These are phyloP conservation scores for Drosophila pachea DNA, from an alignment of 1,140 invertebrate species.

Conservation along the genomic window DNA sequence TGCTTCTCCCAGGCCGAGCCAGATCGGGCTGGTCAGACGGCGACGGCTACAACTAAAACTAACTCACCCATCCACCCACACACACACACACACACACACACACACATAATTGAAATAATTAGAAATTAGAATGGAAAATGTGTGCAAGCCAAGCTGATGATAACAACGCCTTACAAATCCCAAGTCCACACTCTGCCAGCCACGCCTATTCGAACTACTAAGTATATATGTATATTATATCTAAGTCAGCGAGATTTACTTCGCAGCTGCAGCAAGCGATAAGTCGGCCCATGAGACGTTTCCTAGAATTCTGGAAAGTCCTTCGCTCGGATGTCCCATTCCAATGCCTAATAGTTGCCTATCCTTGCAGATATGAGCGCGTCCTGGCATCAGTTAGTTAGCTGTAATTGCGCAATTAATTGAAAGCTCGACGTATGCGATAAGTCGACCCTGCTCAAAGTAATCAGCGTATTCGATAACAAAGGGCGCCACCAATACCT, in stretches of 20 bases:
- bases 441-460: conserved; percentile 11
- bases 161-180: conserved; percentile 60
- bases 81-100: conserved; percentile 29
- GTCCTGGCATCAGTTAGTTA: neutral
- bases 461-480: conserved; percentile 28
- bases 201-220: conserved; percentile 9
- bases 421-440: neutral
- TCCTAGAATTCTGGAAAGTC: no score
- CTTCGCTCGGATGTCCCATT: no score
- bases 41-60: no score
- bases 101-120: conserved; percentile 65
- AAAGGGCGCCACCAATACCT: conserved; percentile 13
- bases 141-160: conserved; percentile 60
- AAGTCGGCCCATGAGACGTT: no score
- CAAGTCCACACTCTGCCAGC: conserved; percentile 14
- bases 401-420: conserved; percentile 27
- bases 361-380: neutral
- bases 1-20: conserved; percentile 8
- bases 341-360: no score
- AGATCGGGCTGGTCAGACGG: conserved; percentile 56
- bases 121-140: conserved; percentile 77
- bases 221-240: conserved; percentile 36
- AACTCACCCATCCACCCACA: conserved; percentile 8
- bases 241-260: no score
- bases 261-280: no score